Evolutionary conservation across 2,113 vertebrate genomes (phyloP), one percentile per base, ranked within the genome.

Genomic region (Oenanthe melanoleuca): DNA sequence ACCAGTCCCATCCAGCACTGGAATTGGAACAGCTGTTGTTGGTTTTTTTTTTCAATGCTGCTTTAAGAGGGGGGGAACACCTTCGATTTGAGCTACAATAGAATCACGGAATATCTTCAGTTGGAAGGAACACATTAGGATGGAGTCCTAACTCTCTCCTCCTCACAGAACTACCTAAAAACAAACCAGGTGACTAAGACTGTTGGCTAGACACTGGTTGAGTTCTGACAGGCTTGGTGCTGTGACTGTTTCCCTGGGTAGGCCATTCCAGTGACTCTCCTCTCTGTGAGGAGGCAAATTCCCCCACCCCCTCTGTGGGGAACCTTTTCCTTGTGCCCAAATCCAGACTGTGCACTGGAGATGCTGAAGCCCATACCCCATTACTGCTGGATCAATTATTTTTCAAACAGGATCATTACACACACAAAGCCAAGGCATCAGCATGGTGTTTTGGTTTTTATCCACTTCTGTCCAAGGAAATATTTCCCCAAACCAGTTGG

Each of bases 361-460:
- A 56, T 9, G 2, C 17, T 50, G 6, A 17, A 14, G 20, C 9
- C 38, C 6, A 1, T 4, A 26, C 11, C 11, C 40, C 24, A 2
- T 24, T 13, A 12, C 29, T 37, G 14, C 44, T 42, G 60, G 40
- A 52, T 44, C 3, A 2, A 9, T 47, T n/a, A 24, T 10, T 44
- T 63, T 26, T n/a, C 17, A 29, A 57, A 22, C 6, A n/a, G n/a
- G 89, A 72, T 19, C 8, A 4, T 20, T 5, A 17, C 0, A 2
- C 56, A 29, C 18, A 9, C 50, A 31, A 53, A 71, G 53, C 47
- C 5, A 1, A 11, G 59, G 21, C 49, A 49, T 47, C 37, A 33
- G 44, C 2, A 0, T 0, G 23, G 26, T 50, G 49, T 6, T 42
- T 42, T 16, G 19, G 22, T 49, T 49, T 49, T 49, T 47, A 24